Conservation (phyloP, 2,797 vertebrate species). For the Intellagama lesueurii region DNA sequence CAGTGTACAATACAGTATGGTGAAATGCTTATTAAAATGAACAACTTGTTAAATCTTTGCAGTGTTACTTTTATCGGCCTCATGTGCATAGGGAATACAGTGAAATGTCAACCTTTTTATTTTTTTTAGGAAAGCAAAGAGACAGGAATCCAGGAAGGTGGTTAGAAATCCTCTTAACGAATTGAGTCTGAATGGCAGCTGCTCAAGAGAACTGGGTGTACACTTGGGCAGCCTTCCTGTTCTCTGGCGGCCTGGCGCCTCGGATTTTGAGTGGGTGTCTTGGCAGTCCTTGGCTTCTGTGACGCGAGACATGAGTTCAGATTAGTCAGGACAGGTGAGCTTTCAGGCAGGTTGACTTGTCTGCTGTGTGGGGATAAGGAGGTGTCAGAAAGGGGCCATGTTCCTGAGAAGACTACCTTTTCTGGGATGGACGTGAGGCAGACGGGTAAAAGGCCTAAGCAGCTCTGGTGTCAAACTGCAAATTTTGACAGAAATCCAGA, state of each 20-base stretch:
- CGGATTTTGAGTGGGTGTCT: not conserved
- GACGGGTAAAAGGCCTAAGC: not conserved
- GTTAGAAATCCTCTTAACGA: not conserved
- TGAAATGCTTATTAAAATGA: conserved; percentile 83
- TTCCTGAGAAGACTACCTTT: not conserved
- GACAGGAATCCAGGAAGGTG: not conserved
- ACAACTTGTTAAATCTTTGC: conserved; percentile 79
- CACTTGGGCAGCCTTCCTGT: not conserved
- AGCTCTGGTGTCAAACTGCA: not conserved
- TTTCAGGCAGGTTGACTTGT: not conserved
- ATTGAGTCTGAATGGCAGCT: not conserved
- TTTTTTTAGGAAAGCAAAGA: too few relatives aligned
- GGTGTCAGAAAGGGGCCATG: not conserved
- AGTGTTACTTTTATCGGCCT: conserved; percentile 74
- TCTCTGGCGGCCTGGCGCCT: not conserved
- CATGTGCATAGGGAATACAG: not conserved
- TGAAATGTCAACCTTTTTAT: not conserved
- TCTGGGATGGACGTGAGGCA: not conserved
- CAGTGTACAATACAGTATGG: conserved; percentile 81
- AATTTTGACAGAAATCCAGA: not conserved
- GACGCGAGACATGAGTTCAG: not conserved
- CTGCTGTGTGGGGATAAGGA: too few relatives aligned
- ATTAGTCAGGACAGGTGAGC: not conserved
- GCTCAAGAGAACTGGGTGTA: not conserved
- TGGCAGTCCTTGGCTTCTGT: not conserved